phyloP scores from a whole-genome alignment of 2,113 vertebrate species.

The Malurus melanocephalus region DNA sequence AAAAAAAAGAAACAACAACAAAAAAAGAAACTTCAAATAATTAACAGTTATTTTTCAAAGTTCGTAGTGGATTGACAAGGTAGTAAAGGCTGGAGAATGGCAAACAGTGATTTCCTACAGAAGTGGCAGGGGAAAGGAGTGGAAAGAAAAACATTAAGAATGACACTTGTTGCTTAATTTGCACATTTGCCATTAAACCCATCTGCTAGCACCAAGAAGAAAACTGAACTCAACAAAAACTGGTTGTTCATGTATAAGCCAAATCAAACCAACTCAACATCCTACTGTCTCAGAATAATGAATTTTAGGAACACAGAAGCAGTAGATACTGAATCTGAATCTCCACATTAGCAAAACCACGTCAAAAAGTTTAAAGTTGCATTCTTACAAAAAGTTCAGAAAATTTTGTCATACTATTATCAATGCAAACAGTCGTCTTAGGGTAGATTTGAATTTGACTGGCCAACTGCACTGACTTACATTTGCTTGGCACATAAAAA shows the following conservation, averaged over 20 bases:
- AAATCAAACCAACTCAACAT: not conserved
- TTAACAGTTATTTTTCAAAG: not conserved
- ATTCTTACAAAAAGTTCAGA: not conserved
- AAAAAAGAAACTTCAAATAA: not conserved
- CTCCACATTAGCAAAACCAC: not conserved
- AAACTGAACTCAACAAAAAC: not conserved
- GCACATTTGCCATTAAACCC: not conserved
- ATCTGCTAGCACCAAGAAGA: not conserved
- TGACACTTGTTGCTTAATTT: not conserved
- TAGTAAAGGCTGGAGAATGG: not conserved
- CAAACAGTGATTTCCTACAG: not conserved
- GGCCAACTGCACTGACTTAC: not conserved
- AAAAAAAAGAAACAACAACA: not conserved
- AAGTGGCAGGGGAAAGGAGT: not conserved
- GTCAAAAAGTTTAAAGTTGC: not conserved
- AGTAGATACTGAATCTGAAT: not conserved
- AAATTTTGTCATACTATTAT: not conserved
- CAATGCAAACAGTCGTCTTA: not conserved
- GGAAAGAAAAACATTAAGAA: not conserved
- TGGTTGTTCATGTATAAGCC: not conserved
- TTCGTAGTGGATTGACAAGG: not conserved
- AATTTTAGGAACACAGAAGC: not conserved
- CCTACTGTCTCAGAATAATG: not conserved
- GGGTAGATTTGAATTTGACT: not conserved
- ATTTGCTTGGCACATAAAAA: not conserved